Conservation (phyloP, 2,888 invertebrate species). For the Argyresthia goedartella region DNA sequence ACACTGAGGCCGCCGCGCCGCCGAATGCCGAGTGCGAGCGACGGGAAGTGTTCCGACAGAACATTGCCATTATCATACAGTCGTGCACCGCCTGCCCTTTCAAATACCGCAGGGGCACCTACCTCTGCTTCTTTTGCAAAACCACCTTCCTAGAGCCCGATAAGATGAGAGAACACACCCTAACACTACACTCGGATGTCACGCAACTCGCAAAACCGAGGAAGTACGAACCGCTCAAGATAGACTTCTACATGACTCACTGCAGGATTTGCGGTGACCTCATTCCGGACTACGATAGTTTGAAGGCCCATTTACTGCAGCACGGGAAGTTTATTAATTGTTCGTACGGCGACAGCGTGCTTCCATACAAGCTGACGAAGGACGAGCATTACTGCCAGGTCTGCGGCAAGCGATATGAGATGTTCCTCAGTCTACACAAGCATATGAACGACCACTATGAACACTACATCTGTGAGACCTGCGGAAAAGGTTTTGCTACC, state of each 20-base stretch:
- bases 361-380: slow-evolving; percentile 53
- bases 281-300: slow-evolving; percentile 34
- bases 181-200: slow-evolving; percentile 30
- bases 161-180: slow-evolving; percentile 46
- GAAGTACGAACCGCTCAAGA: slow-evolving; percentile 57
- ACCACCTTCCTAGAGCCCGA: slow-evolving; percentile 51
- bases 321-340: slow-evolving; percentile 43
- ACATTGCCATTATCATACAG: slow-evolving; percentile 44
- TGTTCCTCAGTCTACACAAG: slow-evolving; percentile 54
- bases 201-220: slow-evolving; percentile 37
- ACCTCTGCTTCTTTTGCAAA: slow-evolving; percentile 55
- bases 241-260: slow-evolving; percentile 41
- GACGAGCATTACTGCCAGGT: slow-evolving; percentile 51
- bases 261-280: slow-evolving; percentile 42
- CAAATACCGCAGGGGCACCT: slow-evolving; percentile 55
- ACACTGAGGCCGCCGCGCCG: slow-evolving; percentile 17
- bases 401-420: slow-evolving; percentile 54
- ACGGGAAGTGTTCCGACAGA: slow-evolving; percentile 47
- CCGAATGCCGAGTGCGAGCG: slow-evolving; percentile 30
- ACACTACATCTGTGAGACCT: slow-evolving; percentile 58
- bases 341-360: slow-evolving; percentile 45
- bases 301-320: slow-evolving; percentile 40
- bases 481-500: slow-evolving; percentile 55
- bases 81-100: slow-evolving; percentile 56
- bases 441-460: slow-evolving; percentile 63